These are phyloP conservation scores for Brachypodius melanocephalos DNA, from an alignment of 2,113 vertebrate genomes.

Conservation along the genomic window DNA sequence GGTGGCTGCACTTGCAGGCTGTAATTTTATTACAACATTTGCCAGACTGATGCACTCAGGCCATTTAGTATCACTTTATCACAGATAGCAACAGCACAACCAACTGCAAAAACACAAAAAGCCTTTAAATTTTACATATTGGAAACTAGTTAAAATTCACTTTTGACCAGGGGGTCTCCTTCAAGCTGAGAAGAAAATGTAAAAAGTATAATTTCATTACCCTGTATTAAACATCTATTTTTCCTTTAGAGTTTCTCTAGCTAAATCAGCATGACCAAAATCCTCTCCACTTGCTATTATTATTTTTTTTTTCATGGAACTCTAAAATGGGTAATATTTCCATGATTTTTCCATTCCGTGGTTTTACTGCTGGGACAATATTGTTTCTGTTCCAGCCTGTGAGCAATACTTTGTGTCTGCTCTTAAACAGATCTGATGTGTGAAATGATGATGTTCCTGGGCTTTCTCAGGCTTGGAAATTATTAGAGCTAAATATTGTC, in stretches of 20 bases:
- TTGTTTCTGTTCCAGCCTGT: neutral
- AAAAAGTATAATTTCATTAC: constrained; percentile 12
- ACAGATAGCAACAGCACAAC: neutral
- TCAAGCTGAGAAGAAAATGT: neutral
- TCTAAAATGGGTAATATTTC: neutral
- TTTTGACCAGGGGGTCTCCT: neutral
- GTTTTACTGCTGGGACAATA: constrained; percentile 24
- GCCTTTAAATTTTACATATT: neutral
- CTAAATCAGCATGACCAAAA: neutral
- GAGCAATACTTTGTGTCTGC: neutral
- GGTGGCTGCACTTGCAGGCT: neutral
- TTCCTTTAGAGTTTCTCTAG: neutral
- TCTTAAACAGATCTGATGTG: neutral
- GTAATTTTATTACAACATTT: neutral
- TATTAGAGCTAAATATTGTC: neutral
- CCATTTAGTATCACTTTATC: neutral
- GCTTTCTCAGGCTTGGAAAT: neutral
- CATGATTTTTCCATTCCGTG: neutral
- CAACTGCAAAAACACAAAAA: neutral
- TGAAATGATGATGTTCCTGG: constrained; percentile 21
- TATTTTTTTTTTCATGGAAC: neutral
- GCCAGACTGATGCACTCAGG: neutral
- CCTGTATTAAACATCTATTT: neutral
- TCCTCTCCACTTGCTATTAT: neutral
- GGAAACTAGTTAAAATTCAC: constrained; percentile 1